Base-by-base conservation (phyloP, 2,888 invertebrate species). In the Andricus curvator region DNA sequence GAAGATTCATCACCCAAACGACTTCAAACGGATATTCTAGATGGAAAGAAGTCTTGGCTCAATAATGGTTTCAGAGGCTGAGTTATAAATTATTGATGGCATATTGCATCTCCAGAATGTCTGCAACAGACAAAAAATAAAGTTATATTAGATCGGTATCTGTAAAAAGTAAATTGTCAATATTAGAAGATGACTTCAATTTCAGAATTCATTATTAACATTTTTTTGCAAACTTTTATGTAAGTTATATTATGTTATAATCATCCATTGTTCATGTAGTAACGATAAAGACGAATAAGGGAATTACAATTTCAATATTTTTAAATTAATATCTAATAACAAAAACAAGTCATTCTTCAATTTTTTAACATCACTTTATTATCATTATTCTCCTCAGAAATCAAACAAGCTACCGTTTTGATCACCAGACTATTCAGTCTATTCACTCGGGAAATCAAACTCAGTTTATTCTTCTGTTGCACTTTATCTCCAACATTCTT, bases 1-100 rank as follows among this genome's bases (percentile, higher is more conserved):
- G 51, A 74, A 56, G 74, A 74, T 74, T 74, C 37, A 56, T 74
- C 74, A 60, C 56, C 33, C 29, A 74, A 74, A 74, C 33, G 56
- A 60, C 74, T 56, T 56, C n/a, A 74, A 74, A 60, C 8, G 9
- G 5, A 74, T 74, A 56, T 74, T 74, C 74, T 37, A n/a, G 51
- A 60, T 56, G 33, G 20, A 60, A 74, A 56, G n/a, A 11, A 56
- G 33, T 60, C 56, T 70, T 17, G 20, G 8, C 44, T 9, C 51
- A 70, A 51, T 51, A 70, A 70, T 29, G 29, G 17, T 51, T 70
- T 70, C 51, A 0, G 17, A 70, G 25, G 29, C 29, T 33, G 29
- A 70, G 70, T 29, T 29, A 70, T 51, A 29, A 70, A 70, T 29
- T 51, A 70, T 68, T 68, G 22, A 25, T 48, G 17, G 48, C 48